Percentiles rank a stretch among this genome's conserved stretches.
These are phyloP conservation scores for Calonectris borealis DNA, from an alignment of 2,113 vertebrate genomes.

Conservation along the genomic window DNA sequence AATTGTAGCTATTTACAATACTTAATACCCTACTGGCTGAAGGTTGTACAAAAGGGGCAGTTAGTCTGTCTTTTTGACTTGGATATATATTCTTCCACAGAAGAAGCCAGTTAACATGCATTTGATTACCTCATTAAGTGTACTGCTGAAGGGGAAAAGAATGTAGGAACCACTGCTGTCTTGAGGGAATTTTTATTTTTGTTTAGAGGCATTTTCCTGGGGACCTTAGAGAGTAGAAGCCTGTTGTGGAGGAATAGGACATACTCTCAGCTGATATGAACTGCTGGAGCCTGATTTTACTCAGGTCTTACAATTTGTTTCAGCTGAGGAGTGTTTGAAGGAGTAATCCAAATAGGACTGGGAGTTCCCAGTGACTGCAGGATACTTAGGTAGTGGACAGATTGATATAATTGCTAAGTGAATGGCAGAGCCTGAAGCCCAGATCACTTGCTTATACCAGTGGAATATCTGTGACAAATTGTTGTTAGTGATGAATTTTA, in stretches of 20 bases:
- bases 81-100: background rate
- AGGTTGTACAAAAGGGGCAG: background rate
- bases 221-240: background rate
- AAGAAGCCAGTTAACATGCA: background rate
- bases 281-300: background rate
- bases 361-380: background rate
- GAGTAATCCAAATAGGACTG: background rate
- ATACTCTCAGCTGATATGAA: background rate
- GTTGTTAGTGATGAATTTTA: background rate
- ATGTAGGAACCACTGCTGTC: background rate
- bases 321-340: background rate
- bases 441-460: background rate
- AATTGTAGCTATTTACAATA: background rate
- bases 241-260: background rate
- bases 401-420: background rate
- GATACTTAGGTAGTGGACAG: background rate
- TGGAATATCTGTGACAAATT: background rate
- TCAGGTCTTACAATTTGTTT: background rate
- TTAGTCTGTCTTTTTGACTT: conserved; percentile 22
- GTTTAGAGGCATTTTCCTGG: background rate
- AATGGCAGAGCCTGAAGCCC: background rate
- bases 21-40: background rate
- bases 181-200: background rate
- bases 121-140: background rate
- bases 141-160: background rate